Conservation (phyloP, 2,888 invertebrate genomes). For the Eupsilia transversa region DNA sequence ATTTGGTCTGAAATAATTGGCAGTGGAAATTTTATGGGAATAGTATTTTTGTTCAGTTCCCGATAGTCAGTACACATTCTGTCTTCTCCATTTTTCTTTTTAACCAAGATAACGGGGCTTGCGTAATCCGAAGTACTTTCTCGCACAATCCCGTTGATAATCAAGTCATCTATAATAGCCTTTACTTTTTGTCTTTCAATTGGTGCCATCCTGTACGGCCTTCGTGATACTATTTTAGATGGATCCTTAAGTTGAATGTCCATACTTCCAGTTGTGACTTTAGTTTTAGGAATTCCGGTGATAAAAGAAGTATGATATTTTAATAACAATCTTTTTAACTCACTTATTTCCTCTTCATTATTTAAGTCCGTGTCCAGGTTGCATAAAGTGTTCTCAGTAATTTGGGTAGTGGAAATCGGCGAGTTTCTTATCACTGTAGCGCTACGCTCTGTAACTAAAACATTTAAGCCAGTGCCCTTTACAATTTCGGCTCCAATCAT, state of each 20-base stretch:
- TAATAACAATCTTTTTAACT: not conserved
- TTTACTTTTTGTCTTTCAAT: not conserved
- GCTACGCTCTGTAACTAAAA: too few relatives aligned
- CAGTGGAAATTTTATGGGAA: conserved; percentile 9
- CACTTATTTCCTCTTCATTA: not conserved
- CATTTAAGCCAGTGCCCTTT: too few relatives aligned
- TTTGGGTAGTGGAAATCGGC: too few relatives aligned
- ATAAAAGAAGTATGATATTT: not conserved
- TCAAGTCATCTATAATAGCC: not conserved
- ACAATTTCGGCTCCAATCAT: too few relatives aligned
- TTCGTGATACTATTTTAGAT: conserved; percentile 2
- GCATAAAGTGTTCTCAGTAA: too few relatives aligned
- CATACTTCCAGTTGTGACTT: not conserved
- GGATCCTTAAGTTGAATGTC: not conserved
- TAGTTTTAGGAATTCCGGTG: not conserved
- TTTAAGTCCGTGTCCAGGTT: too few relatives aligned
- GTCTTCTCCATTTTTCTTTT: conserved; percentile 5
- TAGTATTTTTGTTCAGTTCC: not conserved
- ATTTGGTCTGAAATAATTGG: conserved; percentile 24
- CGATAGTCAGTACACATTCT: not conserved
- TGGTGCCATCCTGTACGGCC: conserved; percentile 2
- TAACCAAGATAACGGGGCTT: not conserved
- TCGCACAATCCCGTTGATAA: not conserved
- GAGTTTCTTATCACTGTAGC: too few relatives aligned
- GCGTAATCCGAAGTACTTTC: conserved; percentile 2